Conservation (phyloP, 2,113 vertebrate species). For the Boleophthalmus pectinirostris region DNA sequence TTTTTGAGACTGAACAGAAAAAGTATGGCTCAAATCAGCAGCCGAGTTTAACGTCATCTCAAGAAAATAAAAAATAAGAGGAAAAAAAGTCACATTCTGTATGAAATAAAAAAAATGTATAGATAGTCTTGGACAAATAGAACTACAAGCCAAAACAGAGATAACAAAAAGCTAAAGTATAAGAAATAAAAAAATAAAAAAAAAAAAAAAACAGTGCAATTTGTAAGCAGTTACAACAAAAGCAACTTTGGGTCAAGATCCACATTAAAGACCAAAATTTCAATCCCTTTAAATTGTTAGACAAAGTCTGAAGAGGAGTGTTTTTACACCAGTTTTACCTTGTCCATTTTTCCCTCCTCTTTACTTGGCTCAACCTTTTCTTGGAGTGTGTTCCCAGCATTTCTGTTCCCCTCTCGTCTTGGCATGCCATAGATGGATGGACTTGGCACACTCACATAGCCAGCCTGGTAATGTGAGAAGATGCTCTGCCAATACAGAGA, state of each 20-base stretch:
- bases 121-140: background rate
- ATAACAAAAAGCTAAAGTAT: background rate
- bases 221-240: conserved; percentile 68
- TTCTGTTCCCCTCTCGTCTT: conserved; percentile 55
- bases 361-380: conserved; percentile 56
- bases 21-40: conserved; percentile 67
- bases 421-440: conserved; percentile 65
- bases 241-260: conserved; percentile 55
- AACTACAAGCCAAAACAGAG: background rate
- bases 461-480: conserved; percentile 71
- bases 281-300: conserved; percentile 62
- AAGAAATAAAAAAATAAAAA: conserved; percentile 23
- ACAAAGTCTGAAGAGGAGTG: conserved; percentile 43
- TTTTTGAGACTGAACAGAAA: conserved; percentile 61
- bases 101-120: background rate
- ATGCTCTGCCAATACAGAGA: conserved; percentile 65
- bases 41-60: conserved; percentile 48
- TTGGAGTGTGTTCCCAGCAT: conserved; percentile 52
- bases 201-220: conserved; percentile 46
- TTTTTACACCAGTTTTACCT: conserved; percentile 31
- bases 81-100: background rate
- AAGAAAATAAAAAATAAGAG: too few relatives aligned
- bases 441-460: conserved; percentile 66
- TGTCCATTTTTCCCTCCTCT: conserved; percentile 18
- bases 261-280: conserved; percentile 60